Base-by-base conservation (phyloP, 2,113 vertebrate species). In the Tauraco erythrolophus region DNA sequence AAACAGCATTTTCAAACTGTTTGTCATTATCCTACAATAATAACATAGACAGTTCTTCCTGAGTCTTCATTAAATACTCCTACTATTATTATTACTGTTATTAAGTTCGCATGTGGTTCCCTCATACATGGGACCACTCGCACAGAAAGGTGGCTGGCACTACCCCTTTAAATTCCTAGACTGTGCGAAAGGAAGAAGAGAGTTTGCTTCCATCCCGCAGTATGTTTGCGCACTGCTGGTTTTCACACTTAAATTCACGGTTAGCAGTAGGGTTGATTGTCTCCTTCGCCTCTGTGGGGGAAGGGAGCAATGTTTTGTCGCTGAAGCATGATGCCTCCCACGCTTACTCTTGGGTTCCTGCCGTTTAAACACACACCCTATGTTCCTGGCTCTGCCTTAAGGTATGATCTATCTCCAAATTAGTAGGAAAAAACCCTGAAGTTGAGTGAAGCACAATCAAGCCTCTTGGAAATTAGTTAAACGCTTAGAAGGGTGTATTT, bases 401-500 rank as follows among this genome's bases (percentile, higher is more conserved):
- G 93, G 81, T 89, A 81, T 94, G 96, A 83, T 97, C 93, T 91
- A 76, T 96, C 84, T 92, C 77, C 81, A 94, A 53, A 96, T 94
- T 79, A 94, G 83, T 48, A 74, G 45, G 79, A 37, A 69, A 51
- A 61, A 64, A 37, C 46, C 64, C 76, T 89, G 66, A 84, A 83
- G 84, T 54, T 89, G 77, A 76, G 53, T 0, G 1, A 91, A 92
- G 86, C 84, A 94, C 74, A 92, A 94, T 95, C 94, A 96, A 95
- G 81, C 77, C 84, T 94, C 84, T 70, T 94, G 56, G 80, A 96
- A 97, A 97, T 92, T 93, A 96, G 93, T 96, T 94, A 89, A 97
- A 97, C 72, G 61, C 72, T 94, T 92, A 82, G 68, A 94, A 93
- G 61, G 77, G 28, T 78, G 28, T 79, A 92, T 97, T 96, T 97